Evolutionary conservation across 2,888 invertebrate species (phyloP), one percentile per base, ranked within the genome.

Genomic region (Platynereis dumerilii): DNA sequence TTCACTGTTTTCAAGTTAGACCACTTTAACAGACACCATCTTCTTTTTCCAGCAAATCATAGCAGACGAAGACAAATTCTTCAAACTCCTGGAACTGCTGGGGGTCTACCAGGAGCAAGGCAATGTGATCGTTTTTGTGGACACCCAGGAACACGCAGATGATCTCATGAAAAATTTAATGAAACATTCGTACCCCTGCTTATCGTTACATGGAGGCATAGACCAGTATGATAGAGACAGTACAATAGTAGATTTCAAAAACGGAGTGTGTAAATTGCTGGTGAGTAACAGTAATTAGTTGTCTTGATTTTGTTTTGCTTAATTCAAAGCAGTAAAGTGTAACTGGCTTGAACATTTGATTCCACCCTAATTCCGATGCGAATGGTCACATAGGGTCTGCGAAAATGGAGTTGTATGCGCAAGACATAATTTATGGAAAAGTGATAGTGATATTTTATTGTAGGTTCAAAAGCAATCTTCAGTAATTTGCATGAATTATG

Each of bases 141-240:
- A 99, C 81, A 97, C 97, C 80, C 98, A 99, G 85, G 98, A 98
- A 83, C 93, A 95, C 79, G 97, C 97, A 0, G 97, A 97, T 81
- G 92, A 92, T 55, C 66, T 85, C 61, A 82, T 84, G 81, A 94
- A 95, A 80, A 96, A 97, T 78, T 88, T 99, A 1, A 93, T 99
- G 92, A 95, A 92, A 83, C 94, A 95, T 0, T 93, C 95, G 0
- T 99, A 99, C 83, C 91, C 92, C 17, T 98, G 97, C 81, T 91
- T 98, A 91, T 94, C 97, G 63, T 88, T 99, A 59, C 99, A 99
- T 80, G 99, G 99, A 66, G 99, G 97, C 74, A 97, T 99, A 80
- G 99, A 99, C 87, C 99, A 99, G 86, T 97, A 96, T 85, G 99
- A 99, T 87, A 88, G 99, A 75, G 99, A 99, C 86, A 95, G 95